phyloP scores from a whole-genome alignment of 2,888 invertebrate species.

The Dicyrtomina minuta region DNA sequence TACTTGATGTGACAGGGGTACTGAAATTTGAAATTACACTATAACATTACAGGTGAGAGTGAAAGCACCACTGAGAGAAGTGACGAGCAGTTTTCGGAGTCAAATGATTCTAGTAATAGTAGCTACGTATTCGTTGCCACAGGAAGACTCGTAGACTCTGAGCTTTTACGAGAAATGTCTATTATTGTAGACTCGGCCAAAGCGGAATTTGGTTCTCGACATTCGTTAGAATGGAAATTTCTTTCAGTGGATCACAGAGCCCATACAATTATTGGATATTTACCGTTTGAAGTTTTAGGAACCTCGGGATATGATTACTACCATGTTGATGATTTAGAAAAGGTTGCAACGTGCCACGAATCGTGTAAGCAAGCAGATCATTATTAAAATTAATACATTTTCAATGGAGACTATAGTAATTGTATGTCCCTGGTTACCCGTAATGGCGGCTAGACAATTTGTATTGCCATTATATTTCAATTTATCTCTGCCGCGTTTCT shows the following conservation, averaged over 20 bases:
- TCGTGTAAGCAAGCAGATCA: slow-evolving; percentile 68
- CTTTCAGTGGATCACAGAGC: slow-evolving; percentile 88
- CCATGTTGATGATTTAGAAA: slow-evolving; percentile 89
- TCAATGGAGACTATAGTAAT: too few relatives aligned
- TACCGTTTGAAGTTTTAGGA: slow-evolving; percentile 91
- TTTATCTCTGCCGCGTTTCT: too few relatives aligned
- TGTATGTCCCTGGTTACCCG: too few relatives aligned
- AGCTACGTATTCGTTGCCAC: slow-evolving; percentile 73
- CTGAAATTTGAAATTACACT: background rate
- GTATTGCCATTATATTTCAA: too few relatives aligned
- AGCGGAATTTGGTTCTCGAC: slow-evolving; percentile 86
- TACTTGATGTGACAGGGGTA: background rate
- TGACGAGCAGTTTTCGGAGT: slow-evolving; percentile 24
- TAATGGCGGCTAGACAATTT: too few relatives aligned
- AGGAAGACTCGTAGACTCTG: slow-evolving; percentile 76
- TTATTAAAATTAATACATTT: background rate
- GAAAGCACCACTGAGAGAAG: slow-evolving; percentile 23
- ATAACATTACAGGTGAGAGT: slow-evolving; percentile 19
- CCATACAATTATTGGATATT: slow-evolving; percentile 85
- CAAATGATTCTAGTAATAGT: slow-evolving; percentile 14
- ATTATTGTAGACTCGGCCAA: slow-evolving; percentile 70
- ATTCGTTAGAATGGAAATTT: slow-evolving; percentile 95
- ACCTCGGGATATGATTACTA: slow-evolving; percentile 96
- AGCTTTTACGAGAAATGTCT: slow-evolving; percentile 81
- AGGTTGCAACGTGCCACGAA: slow-evolving; percentile 82